Evolutionary conservation across 2,797 vertebrate species (phyloP), one percentile per base, ranked within the genome.

Genomic region (Enteromius paludinosus): DNA sequence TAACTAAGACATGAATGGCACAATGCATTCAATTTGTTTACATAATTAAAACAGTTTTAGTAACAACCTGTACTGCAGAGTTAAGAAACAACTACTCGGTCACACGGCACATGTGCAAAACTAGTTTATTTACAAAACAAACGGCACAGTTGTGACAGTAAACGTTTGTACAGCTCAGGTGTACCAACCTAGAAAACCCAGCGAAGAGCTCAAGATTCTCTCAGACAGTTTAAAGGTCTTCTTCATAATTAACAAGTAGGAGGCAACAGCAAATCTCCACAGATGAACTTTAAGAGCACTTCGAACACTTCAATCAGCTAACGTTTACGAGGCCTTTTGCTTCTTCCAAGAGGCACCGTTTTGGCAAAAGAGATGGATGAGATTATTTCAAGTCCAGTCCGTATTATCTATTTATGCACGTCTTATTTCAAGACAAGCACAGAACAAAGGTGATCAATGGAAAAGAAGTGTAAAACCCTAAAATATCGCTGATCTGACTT

Each of bases 41-140:
- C 1, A 8, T n/a, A 74, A 17, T 38, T 8, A 38, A 38, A 35
- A 54, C 14, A 0, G 28, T 70, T 43, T 2, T 1, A n/a, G 2
- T 23, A 17, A 12, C 28, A 1, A 14, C 1, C 4, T 38, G 17
- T 71, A n/a, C 20, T 2, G 10, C 2, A 43, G 5, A 43, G 6
- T 0, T 45, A 4, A 30, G 10, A 77, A 64, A 77, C 41, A 47
- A 77, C 1, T 30, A 62, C 38, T 47, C 43, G 2, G 54, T 70
- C 85, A 56, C 43, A 15, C 3, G 87, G 45, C 85, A 90, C 91
- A 96, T 97, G 96, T 98, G 97, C 97, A 99, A 98, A 99, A 97
- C 94, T 95, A 96, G 89, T 97, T 93, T 99, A 99, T 99, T 98
- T 98, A 98, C 97, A 99, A 97, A 97, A 97, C 94, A 96, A 98